These are phyloP conservation scores for Crotalus horridus DNA, from an alignment of 2,113 vertebrate species.

Conservation along the genomic window DNA sequence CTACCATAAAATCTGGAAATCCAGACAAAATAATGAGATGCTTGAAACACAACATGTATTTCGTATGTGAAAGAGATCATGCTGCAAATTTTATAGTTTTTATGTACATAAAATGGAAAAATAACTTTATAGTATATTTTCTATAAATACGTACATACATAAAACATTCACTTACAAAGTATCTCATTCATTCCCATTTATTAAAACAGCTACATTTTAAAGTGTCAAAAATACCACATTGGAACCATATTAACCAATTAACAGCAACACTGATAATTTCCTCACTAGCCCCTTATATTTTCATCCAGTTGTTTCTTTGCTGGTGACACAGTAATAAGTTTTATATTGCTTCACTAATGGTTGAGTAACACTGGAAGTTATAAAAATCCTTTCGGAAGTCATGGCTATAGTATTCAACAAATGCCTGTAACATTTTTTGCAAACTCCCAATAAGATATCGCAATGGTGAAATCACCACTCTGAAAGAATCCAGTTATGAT, in stretches of 20 bases:
- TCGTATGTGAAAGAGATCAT: not conserved
- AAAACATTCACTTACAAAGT: not conserved
- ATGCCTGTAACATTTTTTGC: not conserved
- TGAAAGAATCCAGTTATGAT: not conserved
- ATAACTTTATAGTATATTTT: slow-evolving; percentile 56
- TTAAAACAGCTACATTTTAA: not conserved
- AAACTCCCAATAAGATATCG: not conserved
- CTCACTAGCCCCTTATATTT: not conserved
- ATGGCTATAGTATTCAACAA: not conserved
- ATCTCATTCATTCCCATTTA: not conserved
- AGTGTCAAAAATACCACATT: not conserved
- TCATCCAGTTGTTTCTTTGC: not conserved
- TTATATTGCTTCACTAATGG: not conserved
- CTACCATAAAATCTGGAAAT: not conserved
- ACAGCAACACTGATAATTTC: not conserved
- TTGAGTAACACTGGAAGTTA: not conserved
- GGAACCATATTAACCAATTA: not conserved
- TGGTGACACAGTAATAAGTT: not conserved
- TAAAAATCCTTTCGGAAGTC: not conserved
- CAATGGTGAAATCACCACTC: not conserved
- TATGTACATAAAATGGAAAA: slow-evolving; percentile 46
- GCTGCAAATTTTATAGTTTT: slow-evolving; percentile 54
- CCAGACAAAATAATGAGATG: not conserved
- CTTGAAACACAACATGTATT: not conserved
- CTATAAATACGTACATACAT: slow-evolving; percentile 47